Evolutionary conservation across 2,797 vertebrate genomes (phyloP).

Genomic region (Molothrus ater): DNA sequence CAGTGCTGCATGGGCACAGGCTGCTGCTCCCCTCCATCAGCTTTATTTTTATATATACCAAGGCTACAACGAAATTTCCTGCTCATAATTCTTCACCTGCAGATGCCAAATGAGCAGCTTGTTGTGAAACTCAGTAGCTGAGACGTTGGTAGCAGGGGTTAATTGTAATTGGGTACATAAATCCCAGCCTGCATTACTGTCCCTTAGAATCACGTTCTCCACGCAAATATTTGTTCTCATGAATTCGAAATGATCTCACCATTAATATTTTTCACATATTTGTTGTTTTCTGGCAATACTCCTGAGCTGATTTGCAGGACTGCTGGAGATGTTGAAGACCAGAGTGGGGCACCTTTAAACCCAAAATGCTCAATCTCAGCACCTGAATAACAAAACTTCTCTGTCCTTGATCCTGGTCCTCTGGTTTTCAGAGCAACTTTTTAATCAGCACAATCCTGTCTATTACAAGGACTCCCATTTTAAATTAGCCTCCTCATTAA

Average conservation of each 20-base stretch:
- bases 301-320: neutral
- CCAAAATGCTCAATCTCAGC: neutral
- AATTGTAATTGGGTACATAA: neutral
- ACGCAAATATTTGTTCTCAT: neutral
- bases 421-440: neutral
- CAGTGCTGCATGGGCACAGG: neutral
- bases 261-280: neutral
- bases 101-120: neutral
- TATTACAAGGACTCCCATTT: neutral
- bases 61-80: neutral
- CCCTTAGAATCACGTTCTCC: accelerated
- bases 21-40: neutral
- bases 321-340: neutral
- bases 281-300: neutral
- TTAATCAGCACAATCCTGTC: neutral
- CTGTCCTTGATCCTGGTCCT: neutral
- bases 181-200: neutral
- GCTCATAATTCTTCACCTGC: neutral
- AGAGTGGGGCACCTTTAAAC: neutral
- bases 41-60: constrained; percentile 7
- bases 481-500: neutral
- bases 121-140: neutral
- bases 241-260: neutral
- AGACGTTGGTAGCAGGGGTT: neutral
- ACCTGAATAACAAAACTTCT: neutral